These are phyloP conservation scores for Apodemus speciosus DNA, from an alignment of 2,113 vertebrate species.

Conservation along the genomic window DNA sequence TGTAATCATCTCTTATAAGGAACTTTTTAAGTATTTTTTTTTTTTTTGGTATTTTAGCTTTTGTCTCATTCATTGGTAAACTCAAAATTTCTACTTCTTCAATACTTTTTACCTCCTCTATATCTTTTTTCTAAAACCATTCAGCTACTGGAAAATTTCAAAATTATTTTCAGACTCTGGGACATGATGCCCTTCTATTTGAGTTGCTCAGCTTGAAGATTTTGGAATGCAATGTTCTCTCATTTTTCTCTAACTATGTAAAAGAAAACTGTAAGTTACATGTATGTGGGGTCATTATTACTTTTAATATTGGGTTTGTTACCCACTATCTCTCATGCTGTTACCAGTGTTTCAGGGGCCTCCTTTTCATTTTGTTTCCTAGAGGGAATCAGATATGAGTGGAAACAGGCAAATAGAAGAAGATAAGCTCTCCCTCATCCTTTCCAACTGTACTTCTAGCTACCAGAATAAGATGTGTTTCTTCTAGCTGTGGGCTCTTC, in stretches of 20 bases:
- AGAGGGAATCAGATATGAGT: neutral
- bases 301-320: neutral
- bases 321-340: neutral
- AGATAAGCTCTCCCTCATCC: neutral
- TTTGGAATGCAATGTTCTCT: neutral
- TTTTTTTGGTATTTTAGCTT: neutral
- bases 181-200: neutral
- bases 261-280: neutral
- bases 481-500: neutral
- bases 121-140: neutral
- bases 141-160: neutral
- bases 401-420: neutral
- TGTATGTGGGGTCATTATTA: too few relatives aligned
- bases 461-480: conserved; percentile 9
- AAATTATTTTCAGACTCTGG: neutral
- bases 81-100: conserved; percentile 1
- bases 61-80: neutral
- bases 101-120: neutral
- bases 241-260: neutral
- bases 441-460: neutral
- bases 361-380: neutral
- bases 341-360: neutral
- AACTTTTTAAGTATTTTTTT: neutral
- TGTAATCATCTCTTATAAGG: neutral
- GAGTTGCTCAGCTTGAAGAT: neutral